Base-by-base conservation (phyloP, 2,797 vertebrate genomes). In the Cirrhinus mrigala region DNA sequence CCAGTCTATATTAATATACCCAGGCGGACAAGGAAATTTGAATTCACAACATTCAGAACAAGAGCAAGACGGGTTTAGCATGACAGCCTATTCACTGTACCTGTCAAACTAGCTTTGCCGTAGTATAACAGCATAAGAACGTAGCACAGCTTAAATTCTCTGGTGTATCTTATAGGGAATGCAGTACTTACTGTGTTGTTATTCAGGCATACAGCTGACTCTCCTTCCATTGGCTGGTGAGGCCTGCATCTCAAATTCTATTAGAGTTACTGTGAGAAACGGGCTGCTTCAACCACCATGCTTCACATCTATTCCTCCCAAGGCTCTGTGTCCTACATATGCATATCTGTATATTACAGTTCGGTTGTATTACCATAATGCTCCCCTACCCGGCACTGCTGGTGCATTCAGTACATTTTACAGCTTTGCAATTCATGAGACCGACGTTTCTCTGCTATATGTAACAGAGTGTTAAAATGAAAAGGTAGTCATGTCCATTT, bases 301-400 rank as follows among this genome's bases (percentile, higher is more conserved):
- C 16, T 70, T 44, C 79, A 70, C 29, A 82, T 80, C 62, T 73
- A 68, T 87, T 87, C 79, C 76, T 73, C 85, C n/a, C 77, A 88
- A 73, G 74, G 70, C 79, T 27, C 29, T 27, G 74, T 88, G 85
- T 76, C 75, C 44, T 87, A 83, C 76, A 89, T 88, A 77, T 77
- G 81, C 58, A 60, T 64, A 82, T 82, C 27, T 12, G n/a, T 54
- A 20, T 71, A 48, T 81, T 60, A 70, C 69, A 66, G 62, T 73
- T 71, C 40, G 60, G 7, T 62, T 75, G n/a, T 84, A 84, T 82
- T 79, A 81, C 12, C 69, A 82, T 44, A 87, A 79, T 48, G 73
- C 22, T 0, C 68, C 68, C 46, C 58, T 62, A 18, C 9, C 56
- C 9, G 9, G 40, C 56, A 20, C 24, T 14, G 22, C 29, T 37